A percentile compares a stretch with the other conserved stretches of the same genome.
Conservation (phyloP, 37 sponge, comb jelly and placozoan genomes). For the Amphimedon queenslandica region DNA sequence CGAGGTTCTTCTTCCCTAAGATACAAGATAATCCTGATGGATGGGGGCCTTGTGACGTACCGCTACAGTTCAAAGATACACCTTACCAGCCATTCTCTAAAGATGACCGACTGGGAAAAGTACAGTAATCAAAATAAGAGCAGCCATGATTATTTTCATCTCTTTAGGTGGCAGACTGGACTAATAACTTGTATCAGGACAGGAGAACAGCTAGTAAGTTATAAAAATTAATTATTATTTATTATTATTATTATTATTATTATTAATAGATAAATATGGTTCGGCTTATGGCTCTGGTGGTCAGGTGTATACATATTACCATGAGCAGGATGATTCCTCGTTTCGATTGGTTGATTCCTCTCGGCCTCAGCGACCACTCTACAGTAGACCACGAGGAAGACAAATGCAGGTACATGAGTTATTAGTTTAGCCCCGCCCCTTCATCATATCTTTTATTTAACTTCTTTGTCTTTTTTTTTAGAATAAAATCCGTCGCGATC, state of each 20-base stretch:
- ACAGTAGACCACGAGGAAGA: constrained; percentile 47
- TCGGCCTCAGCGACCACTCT: constrained; percentile 45
- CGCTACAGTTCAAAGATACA: constrained; percentile 86
- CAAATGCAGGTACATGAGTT: constrained; percentile 30
- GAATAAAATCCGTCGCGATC: constrained; percentile 63
- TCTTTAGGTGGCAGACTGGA: constrained; percentile 91
- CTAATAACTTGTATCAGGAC: constrained; percentile 78
- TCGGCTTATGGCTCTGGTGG: constrained; percentile 76
- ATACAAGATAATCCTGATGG: constrained; percentile 84
- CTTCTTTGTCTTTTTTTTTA: not conserved
- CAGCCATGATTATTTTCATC: not conserved
- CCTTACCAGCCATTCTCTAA: constrained; percentile 98
- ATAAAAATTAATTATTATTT: too few relatives aligned
- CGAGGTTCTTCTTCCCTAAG: constrained; percentile 56
- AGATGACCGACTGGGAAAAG: constrained; percentile 91
- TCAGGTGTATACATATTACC: constrained; percentile 68
- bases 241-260: not conserved
- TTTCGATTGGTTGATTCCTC: constrained; percentile 90
- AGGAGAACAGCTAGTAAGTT: constrained; percentile 64
- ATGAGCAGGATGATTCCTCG: constrained; percentile 82
- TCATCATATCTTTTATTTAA: not conserved
- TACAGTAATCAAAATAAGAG: constrained; percentile 10
- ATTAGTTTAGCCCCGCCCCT: not conserved
- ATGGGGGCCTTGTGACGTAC: constrained; percentile 90
- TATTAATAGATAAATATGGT: constrained; percentile 60